A percentile compares a stretch with the other conserved stretches of the same genome.
Evolutionary conservation across 2,113 vertebrate genomes (phyloP).

Genomic region (Myxocyprinus asiaticus): DNA sequence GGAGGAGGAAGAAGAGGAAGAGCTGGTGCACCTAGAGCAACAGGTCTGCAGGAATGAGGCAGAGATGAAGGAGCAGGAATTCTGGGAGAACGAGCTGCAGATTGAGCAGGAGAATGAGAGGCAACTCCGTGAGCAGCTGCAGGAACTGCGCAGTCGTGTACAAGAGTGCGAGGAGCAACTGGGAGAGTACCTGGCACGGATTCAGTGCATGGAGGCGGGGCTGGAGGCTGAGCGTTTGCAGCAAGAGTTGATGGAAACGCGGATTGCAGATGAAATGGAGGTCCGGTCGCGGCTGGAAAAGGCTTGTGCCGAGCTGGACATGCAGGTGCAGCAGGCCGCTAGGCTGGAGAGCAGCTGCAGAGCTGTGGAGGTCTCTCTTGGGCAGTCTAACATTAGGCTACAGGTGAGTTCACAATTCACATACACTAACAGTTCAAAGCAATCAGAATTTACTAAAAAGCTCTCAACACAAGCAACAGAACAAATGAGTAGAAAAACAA

Average conservation of each 20-base stretch:
- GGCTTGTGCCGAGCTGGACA: slow-evolving; percentile 83
- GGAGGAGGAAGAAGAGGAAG: slow-evolving; percentile 79
- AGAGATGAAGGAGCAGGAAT: slow-evolving; percentile 92
- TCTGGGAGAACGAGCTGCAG: slow-evolving; percentile 94
- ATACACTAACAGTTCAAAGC: background rate
- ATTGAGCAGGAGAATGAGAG: slow-evolving; percentile 92
- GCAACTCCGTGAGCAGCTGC: slow-evolving; percentile 87
- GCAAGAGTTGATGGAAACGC: slow-evolving; percentile 81
- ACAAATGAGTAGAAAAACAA: background rate
- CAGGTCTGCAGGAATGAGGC: slow-evolving; percentile 87
- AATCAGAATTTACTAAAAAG: background rate
- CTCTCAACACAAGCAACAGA: background rate
- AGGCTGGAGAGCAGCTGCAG: slow-evolving; percentile 88
- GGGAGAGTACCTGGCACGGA: slow-evolving; percentile 79
- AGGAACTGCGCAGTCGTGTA: slow-evolving; percentile 83
- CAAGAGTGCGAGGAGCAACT: slow-evolving; percentile 84
- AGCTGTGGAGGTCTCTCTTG: slow-evolving; percentile 87
- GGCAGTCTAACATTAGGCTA: slow-evolving; percentile 84
- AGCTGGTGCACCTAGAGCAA: slow-evolving; percentile 86
- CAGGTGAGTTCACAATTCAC: slow-evolving; percentile 76
- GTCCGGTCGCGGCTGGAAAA: slow-evolving; percentile 84
- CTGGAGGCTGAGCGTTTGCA: slow-evolving; percentile 86
- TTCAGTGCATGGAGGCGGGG: slow-evolving; percentile 84
- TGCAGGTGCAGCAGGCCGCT: slow-evolving; percentile 85
- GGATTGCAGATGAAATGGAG: slow-evolving; percentile 86